Conservation (phyloP, 1,140 invertebrate species). For the Drosophila micromelanica region DNA sequence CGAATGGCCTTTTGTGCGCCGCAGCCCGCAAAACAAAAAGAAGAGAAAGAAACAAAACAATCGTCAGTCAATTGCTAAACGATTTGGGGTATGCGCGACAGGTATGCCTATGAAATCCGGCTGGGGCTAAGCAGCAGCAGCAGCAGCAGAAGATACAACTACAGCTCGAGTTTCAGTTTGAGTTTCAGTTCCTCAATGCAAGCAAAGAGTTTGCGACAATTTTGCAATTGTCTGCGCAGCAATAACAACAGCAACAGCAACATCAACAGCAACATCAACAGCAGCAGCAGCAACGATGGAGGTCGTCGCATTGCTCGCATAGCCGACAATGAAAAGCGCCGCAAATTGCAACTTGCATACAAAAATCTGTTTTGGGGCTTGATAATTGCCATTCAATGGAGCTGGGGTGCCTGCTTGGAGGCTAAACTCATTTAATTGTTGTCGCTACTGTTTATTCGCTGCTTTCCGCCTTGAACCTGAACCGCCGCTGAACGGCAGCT, state of each 20-base stretch:
- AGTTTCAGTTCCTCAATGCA: slow-evolving; percentile 35
- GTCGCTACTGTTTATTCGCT: slow-evolving; percentile 49
- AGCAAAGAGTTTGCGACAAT: slow-evolving; percentile 66
- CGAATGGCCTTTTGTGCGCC: slow-evolving; percentile 43
- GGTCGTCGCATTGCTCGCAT: slow-evolving; percentile 75
- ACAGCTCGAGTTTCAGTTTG: slow-evolving; percentile 17
- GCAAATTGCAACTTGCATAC: slow-evolving; percentile 72
- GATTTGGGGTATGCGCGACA: slow-evolving; percentile 80
- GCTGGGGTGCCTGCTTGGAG: slow-evolving; percentile 21
- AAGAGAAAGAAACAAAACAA: slow-evolving; percentile 52
- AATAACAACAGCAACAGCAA: slow-evolving; percentile 15
- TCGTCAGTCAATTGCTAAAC: slow-evolving; percentile 80
- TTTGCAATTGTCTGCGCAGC: slow-evolving; percentile 73
- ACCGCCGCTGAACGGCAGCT: slow-evolving; percentile 2
- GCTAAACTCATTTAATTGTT: slow-evolving; percentile 67
- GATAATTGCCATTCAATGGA: slow-evolving; percentile 70
- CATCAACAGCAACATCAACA: slow-evolving; percentile 5
- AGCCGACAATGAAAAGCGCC: slow-evolving; percentile 79
- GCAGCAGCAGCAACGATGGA: slow-evolving; percentile 64
- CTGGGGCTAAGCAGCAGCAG: not conserved
- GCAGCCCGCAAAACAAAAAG: slow-evolving; percentile 12
- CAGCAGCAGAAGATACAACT: not conserved
- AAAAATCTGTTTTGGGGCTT: slow-evolving; percentile 77
- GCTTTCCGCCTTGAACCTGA: slow-evolving; percentile 52
- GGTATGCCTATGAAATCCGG: slow-evolving; percentile 71